Percentiles rank a stretch among this genome's conserved stretches.
Evolutionary conservation across 1,140 invertebrate species (phyloP).

Genomic region (Drosophila lini): DNA sequence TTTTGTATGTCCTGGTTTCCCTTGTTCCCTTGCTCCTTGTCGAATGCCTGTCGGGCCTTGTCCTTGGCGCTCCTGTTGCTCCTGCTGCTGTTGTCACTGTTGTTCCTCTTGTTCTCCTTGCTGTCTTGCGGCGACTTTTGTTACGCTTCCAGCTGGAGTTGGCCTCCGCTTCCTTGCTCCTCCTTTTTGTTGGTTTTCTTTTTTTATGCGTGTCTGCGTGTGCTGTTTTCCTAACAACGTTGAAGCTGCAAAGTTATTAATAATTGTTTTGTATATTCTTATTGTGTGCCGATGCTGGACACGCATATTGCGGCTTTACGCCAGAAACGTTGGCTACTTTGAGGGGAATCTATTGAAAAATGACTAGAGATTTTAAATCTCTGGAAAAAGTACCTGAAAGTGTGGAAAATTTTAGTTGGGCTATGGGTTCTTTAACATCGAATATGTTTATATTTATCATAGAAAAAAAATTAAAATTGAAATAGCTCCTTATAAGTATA

Average conservation of each 20-base stretch:
- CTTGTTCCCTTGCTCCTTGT: conserved; percentile 22
- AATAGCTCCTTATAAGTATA: no score
- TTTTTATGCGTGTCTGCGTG: conserved; percentile 15
- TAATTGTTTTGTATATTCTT: conserved; percentile 46
- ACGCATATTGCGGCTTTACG: conserved; percentile 12
- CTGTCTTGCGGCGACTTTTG: conserved; percentile 21
- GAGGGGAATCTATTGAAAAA: background rate
- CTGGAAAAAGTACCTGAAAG: background rate
- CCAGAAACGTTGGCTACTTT: background rate
- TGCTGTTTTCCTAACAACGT: conserved; percentile 35
- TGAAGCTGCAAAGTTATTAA: conserved; percentile 55
- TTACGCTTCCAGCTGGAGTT: conserved; percentile 28
- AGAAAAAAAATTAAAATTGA: no score
- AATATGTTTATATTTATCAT: no score
- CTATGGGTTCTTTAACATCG: no score
- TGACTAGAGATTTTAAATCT: background rate
- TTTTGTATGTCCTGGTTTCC: conserved; percentile 26
- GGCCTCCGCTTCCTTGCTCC: background rate
- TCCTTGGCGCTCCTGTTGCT: conserved; percentile 54
- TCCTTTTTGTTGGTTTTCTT: background rate
- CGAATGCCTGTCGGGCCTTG: conserved; percentile 60
- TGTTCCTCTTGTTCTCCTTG: conserved; percentile 23
- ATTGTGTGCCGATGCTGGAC: conserved; percentile 8
- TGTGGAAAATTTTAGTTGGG: background rate
- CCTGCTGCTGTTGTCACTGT: conserved; percentile 26